Evolutionary conservation across 2,797 vertebrate species (phyloP), one percentile per base, ranked within the genome.

Genomic region (Gymnodraco acuticeps): DNA sequence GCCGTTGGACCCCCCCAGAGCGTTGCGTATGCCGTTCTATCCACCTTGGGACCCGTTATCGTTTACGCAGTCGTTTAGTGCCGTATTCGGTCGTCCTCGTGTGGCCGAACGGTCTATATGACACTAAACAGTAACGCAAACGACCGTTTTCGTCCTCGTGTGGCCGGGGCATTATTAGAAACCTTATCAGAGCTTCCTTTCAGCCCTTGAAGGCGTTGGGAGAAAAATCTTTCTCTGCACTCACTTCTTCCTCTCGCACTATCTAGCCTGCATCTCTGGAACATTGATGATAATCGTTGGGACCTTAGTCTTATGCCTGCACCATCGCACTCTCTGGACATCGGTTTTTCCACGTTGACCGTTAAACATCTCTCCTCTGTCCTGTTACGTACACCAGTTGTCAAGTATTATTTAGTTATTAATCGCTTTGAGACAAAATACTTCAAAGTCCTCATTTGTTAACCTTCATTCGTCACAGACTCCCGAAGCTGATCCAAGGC

Each of bases 151-250:
- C n/a, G n/a, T n/a, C n/a, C n/a, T n/a, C n/a, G n/a, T n/a, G n/a
- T n/a, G n/a, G n/a, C n/a, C n/a, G n/a, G n/a, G n/a, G n/a, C n/a
- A n/a, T n/a, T n/a, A n/a, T n/a, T n/a, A n/a, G n/a, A n/a, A n/a
- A n/a, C n/a, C n/a, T 93, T 93, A 92, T 95, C 91, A 77, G 76
- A 74, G 78, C 73, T 76, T 87, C 77, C 89, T 85, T 87, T 92
- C 74, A 84, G 83, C 75, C 81, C 60, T 65, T 58, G 70, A 46
- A 73, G 19, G 81, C 75, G 81, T 91, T 90, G 89, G 87, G 88
- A 82, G 89, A 90, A 56, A 84, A 85, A 82, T 88, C 81, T 88
- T 80, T 86, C 64, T 83, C 50, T 73, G 52, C 59, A 70, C 78
- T 76, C 70, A 77, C 80, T 68, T 81, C 87, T 74, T 77, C 69